These are phyloP conservation scores for Heliconius hortense DNA, from an alignment of 2,888 invertebrate genomes.

Conservation along the genomic window DNA sequence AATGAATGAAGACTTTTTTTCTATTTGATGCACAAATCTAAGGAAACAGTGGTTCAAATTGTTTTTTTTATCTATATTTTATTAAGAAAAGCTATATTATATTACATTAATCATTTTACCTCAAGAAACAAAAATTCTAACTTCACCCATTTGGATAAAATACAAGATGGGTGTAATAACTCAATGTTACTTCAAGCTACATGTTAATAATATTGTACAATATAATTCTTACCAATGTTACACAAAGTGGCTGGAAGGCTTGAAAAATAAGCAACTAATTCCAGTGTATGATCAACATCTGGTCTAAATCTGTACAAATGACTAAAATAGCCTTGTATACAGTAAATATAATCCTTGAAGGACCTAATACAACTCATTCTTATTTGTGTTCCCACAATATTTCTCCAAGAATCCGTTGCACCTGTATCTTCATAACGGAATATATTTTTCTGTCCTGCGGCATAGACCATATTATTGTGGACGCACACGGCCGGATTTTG, in stretches of 20 bases:
- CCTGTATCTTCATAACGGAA: slow-evolving; percentile 59
- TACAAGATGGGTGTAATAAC: no score
- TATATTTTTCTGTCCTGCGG: slow-evolving; percentile 60
- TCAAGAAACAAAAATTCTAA: no score
- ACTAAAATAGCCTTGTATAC: slow-evolving; percentile 64
- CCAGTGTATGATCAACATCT: slow-evolving; percentile 51
- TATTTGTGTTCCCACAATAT: slow-evolving; percentile 53
- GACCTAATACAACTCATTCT: slow-evolving; percentile 59
- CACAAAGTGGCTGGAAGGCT: slow-evolving; percentile 61
- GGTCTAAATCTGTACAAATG: slow-evolving; percentile 65
- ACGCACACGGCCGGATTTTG: slow-evolving; percentile 67
- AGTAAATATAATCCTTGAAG: slow-evolving; percentile 63
- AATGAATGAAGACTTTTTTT: no score
- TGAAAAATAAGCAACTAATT: slow-evolving; percentile 53
- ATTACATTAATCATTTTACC: no score
- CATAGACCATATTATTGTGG: slow-evolving; percentile 59
- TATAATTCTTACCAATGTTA: slow-evolving; percentile 59
- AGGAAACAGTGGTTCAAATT: no score
- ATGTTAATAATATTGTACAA: neutral
- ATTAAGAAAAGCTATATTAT: no score
- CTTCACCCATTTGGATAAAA: no score
- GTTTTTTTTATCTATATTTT: no score
- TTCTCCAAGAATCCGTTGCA: slow-evolving; percentile 54
- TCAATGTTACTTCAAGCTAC: neutral
- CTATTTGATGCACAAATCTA: no score